Conservation (phyloP, 2,888 invertebrate species). For the Dorcus hopei region DNA sequence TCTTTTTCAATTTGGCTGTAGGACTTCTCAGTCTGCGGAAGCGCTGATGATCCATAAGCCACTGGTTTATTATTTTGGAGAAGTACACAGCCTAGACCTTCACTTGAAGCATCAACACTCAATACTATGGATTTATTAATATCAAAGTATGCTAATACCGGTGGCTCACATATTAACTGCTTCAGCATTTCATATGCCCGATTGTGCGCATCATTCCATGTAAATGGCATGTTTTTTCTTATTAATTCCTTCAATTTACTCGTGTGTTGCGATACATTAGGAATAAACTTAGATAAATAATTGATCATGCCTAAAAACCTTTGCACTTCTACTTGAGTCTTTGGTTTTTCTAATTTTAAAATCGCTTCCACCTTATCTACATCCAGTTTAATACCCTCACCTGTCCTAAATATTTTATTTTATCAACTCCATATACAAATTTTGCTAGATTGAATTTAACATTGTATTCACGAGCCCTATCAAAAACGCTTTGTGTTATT, state of each 20-base stretch:
- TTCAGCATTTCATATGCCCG: too few relatives aligned
- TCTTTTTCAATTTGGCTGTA: slow-evolving; percentile 11
- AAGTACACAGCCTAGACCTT: slow-evolving; percentile 24
- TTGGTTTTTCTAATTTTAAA: neutral
- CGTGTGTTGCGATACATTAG: slow-evolving; percentile 24
- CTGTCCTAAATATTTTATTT: neutral
- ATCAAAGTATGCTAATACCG: slow-evolving; percentile 20
- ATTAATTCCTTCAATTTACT: slow-evolving; percentile 15
- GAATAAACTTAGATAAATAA: slow-evolving; percentile 23
- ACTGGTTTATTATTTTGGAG: slow-evolving; percentile 29
- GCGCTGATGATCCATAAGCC: slow-evolving; percentile 30
- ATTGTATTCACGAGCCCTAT: slow-evolving; percentile 18
- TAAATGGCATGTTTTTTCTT: too few relatives aligned
- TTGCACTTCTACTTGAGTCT: slow-evolving; percentile 6
- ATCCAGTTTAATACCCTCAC: slow-evolving; percentile 2
- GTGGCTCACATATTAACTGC: slow-evolving; percentile 1
- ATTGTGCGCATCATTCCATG: too few relatives aligned
- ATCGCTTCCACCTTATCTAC: neutral
- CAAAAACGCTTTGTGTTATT: slow-evolving; percentile 19
- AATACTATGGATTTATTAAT: slow-evolving; percentile 14
- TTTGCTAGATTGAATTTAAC: slow-evolving; percentile 22
- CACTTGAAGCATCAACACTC: slow-evolving; percentile 24
- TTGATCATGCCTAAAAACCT: slow-evolving; percentile 27
- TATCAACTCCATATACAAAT: slow-evolving; percentile 6
- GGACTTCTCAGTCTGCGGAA: slow-evolving; percentile 17